Percentiles rank a stretch among this genome's conserved stretches.
Conservation (phyloP, 2,888 invertebrate genomes). For the Nephrotoma flavescens region DNA sequence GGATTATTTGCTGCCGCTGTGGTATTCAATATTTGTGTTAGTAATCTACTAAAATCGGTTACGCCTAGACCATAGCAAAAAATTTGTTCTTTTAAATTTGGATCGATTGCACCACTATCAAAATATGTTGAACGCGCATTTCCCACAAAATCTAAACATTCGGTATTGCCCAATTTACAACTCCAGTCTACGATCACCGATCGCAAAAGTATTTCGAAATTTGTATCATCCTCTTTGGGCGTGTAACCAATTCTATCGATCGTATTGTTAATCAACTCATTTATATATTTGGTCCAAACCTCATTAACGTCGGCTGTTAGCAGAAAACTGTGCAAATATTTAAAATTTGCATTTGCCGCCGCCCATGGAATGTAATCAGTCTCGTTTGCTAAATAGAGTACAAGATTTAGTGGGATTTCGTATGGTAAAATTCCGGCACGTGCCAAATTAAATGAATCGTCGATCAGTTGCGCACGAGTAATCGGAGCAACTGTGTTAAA, state of each 20-base stretch:
- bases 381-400: conserved; percentile 43
- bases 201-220: conserved; percentile 22
- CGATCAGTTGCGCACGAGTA: conserved; percentile 61
- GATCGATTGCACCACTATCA: conserved; percentile 16
- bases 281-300: not conserved
- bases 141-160: conserved; percentile 21
- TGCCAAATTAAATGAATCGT: conserved; percentile 55
- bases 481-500: conserved; percentile 17
- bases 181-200: conserved; percentile 23
- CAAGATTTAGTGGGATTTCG: conserved; percentile 35
- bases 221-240: conserved; percentile 22
- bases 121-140: conserved; percentile 16
- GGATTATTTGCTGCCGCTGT: conserved; percentile 39
- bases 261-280: conserved; percentile 18
- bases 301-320: not conserved
- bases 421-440: conserved; percentile 39
- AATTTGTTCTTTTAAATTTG: conserved; percentile 23
- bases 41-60: too few relatives aligned
- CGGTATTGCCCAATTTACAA: conserved; percentile 21
- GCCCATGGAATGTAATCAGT: conserved; percentile 54
- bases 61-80: conserved; percentile 24
- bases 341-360: conserved; percentile 40
- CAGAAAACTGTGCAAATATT: not conserved
- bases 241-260: conserved; percentile 23
- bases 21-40: conserved; percentile 21